Evolutionary conservation across 2,113 vertebrate species (phyloP).

Genomic region (Zootoca vivipara): DNA sequence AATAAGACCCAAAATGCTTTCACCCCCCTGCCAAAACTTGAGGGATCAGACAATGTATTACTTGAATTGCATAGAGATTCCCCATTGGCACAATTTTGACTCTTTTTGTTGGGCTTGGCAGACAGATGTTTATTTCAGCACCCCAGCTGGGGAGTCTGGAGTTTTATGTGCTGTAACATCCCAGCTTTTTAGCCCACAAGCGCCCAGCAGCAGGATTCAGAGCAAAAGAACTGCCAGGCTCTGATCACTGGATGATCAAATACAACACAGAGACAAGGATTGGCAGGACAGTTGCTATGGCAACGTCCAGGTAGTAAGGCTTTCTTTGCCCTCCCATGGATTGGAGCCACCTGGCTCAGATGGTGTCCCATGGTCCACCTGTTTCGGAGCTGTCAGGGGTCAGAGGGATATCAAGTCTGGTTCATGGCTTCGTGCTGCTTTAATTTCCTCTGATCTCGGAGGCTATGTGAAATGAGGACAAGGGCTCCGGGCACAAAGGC

Average conservation of each 20-base stretch:
- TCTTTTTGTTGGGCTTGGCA: neutral
- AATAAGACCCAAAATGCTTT: too few relatives aligned
- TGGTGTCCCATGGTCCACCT: neutral
- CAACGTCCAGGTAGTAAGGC: neutral
- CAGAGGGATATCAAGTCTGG: neutral
- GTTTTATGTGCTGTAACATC: neutral
- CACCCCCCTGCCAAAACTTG: too few relatives aligned
- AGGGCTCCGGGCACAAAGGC: neutral
- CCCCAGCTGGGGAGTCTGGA: neutral
- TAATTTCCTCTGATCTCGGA: neutral
- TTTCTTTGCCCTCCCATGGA: neutral
- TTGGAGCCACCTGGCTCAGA: constrained; percentile 29
- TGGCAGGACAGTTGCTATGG: constrained; percentile 11
- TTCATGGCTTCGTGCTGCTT: neutral
- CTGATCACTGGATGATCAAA: constrained; percentile 39
- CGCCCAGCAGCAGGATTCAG: neutral
- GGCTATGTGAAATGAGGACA: neutral
- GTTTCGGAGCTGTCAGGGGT: neutral
- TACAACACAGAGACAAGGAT: neutral
- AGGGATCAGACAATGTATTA: too few relatives aligned
- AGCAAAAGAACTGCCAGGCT: neutral
- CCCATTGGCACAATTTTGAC: neutral
- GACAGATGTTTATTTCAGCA: too few relatives aligned
- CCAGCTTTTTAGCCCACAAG: neutral
- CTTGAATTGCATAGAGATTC: neutral